Evolutionary conservation across 2,113 vertebrate genomes (phyloP), one percentile per base, ranked within the genome.

Genomic region (Bucco capensis): DNA sequence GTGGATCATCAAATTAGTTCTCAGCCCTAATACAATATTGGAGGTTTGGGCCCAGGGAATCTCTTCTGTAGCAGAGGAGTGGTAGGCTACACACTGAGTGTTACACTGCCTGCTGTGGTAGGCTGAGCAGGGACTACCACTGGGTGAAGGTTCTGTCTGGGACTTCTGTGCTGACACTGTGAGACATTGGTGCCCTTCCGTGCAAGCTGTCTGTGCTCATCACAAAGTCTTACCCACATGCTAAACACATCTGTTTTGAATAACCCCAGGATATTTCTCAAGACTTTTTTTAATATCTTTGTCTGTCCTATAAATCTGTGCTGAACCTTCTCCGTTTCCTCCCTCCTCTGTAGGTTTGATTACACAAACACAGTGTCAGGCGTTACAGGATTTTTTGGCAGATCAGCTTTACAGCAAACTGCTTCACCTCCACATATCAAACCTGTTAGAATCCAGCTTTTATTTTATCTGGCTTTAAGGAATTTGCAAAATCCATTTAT

Each of bases 151-250:
- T n/a, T 42, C 10, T 54, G 28, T 50, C 50, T 19, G 28, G 50
- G 31, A 8, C 10, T 14, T 44, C 49, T 0, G 0, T 21, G 50
- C 46, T 50, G 54, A 19, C 46, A 5, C 4, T 19, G 69, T 2
- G 7, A 83, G 12, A 70, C 40, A 2, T 7, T 31, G 10, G 4
- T 6, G 47, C 9, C 56, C 19, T 21, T 35, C 42, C 0, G 2
- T 6, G 27, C 17, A 38, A 70, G 28, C 16, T n/a, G 19, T 10
- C 53, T 18, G 6, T 6, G 31, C 27, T 71, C 42, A 30, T 16
- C 0, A 0, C 15, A 2, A 61, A 25, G 3, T 40, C 49, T 40
- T 62, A 30, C 14, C 10, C 27, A 27, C 44, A 16, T 0, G 4
- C 10, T 35, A 12, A 61, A 44, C 61, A 1, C n/a, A 38, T 0